Conservation (phyloP, 1,140 invertebrate species). For the Aphis gossypii region DNA sequence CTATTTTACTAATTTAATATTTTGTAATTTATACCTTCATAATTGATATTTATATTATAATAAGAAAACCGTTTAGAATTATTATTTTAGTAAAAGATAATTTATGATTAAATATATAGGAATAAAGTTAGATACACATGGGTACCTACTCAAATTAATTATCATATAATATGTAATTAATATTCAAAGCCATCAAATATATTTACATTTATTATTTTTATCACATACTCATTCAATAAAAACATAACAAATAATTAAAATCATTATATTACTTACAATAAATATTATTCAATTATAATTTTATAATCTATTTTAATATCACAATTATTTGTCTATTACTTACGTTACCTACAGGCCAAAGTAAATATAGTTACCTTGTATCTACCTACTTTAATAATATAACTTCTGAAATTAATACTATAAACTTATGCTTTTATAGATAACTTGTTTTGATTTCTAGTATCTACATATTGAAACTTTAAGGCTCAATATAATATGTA, state of each 20-base stretch:
- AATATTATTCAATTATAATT: not conserved
- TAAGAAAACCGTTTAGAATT: not conserved
- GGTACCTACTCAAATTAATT: not conserved
- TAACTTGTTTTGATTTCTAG: not conserved
- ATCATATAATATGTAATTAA: not conserved
- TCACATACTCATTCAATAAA: not conserved
- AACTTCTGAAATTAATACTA: not conserved
- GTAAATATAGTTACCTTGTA: not conserved
- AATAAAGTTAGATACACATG: not conserved
- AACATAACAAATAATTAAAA: not conserved
- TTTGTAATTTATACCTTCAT: not conserved
- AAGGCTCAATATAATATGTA: not conserved
- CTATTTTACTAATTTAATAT: not conserved
- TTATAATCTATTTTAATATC: conserved; percentile 9
- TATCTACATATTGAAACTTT: not conserved
- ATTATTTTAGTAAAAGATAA: not conserved
- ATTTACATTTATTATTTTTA: not conserved
- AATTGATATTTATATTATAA: not conserved
- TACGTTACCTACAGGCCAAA: not conserved
- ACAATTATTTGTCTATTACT: conserved; percentile 5
- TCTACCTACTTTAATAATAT: not conserved
- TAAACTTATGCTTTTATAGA: not conserved
- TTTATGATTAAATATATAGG: not conserved
- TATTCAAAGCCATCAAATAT: not conserved
- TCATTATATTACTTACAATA: not conserved